Evolutionary conservation across 2,797 vertebrate species (phyloP), one percentile per base, ranked within the genome.

Genomic region (Zenarchopterus dispar): DNA sequence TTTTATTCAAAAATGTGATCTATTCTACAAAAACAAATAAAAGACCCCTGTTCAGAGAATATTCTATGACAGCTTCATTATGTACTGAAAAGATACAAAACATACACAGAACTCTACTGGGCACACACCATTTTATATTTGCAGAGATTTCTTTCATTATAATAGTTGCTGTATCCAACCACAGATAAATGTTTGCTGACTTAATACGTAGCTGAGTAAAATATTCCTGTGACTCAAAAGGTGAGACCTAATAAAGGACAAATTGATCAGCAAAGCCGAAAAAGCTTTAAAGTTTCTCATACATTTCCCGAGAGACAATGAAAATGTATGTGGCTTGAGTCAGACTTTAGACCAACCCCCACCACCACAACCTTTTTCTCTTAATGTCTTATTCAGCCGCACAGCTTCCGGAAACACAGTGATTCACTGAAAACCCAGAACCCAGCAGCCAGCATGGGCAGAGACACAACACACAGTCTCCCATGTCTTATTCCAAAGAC

Each of bases 321-420:
- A 59, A 26, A 61, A 70, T 28, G 13, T 1, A 62, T 59, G 42
- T 18, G 26, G 31, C 43, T 65, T 8, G 0, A 51, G 66, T 75
- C 23, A 50, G 19, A 72, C 43, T 66, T 67, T 42, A 46, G 73
- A 77, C 51, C 22, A 47, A 7, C 8, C 6, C 44, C 16, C 48
- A 23, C 23, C 48, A 16, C 17, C 17, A 0, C 50, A 19, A 8
- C 13, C 1, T 45, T 10, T 49, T 23, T 55, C 28, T 21, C 45
- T 54, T 28, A 15, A 54, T 21, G 56, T 73, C 63, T 85, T 75
- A 77, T 72, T 82, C 82, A 86, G 81, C 64, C 18, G 48, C 56
- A 57, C 42, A 73, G 67, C 76, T 72, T 83, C 50, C 72, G 59
- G 51, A 84, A 90, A 80, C 67, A 73, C 53, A 66, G 47, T 75